Percentiles rank a stretch among this genome's conserved stretches.
Conservation (phyloP, 1,140 invertebrate species). For the Hetaerina americana region DNA sequence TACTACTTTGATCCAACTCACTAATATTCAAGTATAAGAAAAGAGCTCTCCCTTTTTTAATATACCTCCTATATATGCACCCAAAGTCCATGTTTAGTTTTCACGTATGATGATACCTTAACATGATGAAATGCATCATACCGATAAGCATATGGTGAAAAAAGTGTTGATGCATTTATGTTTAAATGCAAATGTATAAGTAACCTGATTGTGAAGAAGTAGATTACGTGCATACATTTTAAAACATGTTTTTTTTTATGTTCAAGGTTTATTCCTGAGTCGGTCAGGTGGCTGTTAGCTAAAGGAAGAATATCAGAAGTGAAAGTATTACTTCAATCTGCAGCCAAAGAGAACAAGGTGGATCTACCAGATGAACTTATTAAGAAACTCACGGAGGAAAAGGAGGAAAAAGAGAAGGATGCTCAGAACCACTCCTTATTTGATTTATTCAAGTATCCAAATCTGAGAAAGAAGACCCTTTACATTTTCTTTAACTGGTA, state of each 20-base stretch:
- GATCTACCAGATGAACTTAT: constrained; percentile 39
- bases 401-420: constrained; percentile 9
- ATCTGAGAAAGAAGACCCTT: constrained; percentile 52
- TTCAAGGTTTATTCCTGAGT: constrained; percentile 68
- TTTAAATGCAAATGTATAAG: no score
- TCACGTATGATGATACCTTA: no score
- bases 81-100: no score
- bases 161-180: no score
- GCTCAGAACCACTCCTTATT: constrained; percentile 39
- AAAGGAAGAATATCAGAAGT: constrained; percentile 60
- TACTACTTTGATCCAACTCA: no score
- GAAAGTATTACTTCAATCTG: constrained; percentile 48
- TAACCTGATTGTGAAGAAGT: no score
- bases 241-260: constrained; percentile 13
- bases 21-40: no score
- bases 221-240: no score
- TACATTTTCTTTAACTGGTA: constrained; percentile 69
- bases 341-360: constrained; percentile 52
- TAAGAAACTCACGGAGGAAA: constrained; percentile 31
- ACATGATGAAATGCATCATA: no score
- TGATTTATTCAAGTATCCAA: constrained; percentile 55
- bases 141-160: no score
- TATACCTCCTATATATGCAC: no score
- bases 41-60: no score
- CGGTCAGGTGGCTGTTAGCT: constrained; percentile 63